These are phyloP conservation scores for Trachythela sp. DNA, from an alignment of 64 coral and sea anemone genomes.

Conservation along the genomic window DNA sequence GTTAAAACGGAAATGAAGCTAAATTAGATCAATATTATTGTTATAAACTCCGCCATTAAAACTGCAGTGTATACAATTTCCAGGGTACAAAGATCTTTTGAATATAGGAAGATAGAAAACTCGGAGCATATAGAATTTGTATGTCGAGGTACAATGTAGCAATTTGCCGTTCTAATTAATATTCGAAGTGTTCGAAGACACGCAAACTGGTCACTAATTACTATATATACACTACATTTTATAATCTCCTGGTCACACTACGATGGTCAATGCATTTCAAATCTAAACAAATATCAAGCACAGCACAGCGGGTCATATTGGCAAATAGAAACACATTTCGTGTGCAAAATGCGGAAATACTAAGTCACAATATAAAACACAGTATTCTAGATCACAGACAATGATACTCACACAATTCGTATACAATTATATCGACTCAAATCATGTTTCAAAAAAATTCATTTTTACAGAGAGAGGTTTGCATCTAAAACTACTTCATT, in stretches of 20 bases:
- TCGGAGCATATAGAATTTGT: neutral
- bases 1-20: neutral
- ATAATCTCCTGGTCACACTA: no score
- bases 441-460: neutral
- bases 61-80: no score
- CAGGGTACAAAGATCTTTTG: neutral
- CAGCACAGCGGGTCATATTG: neutral
- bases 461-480: constrained; percentile 1
- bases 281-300: neutral
- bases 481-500: neutral
- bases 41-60: neutral
- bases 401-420: neutral
- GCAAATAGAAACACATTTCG: neutral
- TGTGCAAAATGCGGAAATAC: neutral
- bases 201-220: no score
- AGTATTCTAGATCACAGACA: neutral
- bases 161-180: no score
- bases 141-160: no score
- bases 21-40: neutral
- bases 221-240: no score
- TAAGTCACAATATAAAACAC: no score
- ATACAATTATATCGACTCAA: neutral
- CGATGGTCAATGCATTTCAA: neutral
- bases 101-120: neutral
- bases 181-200: no score